Conservation (phyloP, 2,797 vertebrate species). For the Pachyuromys duprasi region DNA sequence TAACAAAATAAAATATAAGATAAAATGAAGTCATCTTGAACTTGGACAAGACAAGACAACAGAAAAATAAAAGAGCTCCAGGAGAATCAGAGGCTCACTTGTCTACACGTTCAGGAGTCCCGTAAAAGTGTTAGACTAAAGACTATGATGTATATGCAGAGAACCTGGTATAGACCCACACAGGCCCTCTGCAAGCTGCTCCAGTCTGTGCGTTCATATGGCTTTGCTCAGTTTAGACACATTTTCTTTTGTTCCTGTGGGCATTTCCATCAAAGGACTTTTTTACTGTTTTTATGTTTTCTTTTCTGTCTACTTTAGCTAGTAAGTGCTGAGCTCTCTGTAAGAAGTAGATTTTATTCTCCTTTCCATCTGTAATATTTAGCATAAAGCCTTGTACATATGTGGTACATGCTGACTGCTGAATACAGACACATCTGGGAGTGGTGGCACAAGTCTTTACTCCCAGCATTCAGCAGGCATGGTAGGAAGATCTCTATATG, state of each 20-base stretch:
- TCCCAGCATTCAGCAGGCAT: not conserved
- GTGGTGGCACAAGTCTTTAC: not conserved
- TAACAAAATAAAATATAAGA: too few relatives aligned
- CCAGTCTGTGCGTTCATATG: too few relatives aligned
- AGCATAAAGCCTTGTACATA: not conserved
- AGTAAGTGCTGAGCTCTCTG: not conserved
- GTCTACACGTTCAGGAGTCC: too few relatives aligned
- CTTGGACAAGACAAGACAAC: too few relatives aligned
- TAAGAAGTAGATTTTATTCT: slow-evolving; percentile 22
- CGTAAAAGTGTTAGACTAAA: too few relatives aligned
- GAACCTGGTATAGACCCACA: too few relatives aligned
- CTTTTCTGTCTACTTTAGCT: not conserved
- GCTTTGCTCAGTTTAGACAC: too few relatives aligned
- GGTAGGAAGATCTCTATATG: not conserved
- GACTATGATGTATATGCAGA: too few relatives aligned
- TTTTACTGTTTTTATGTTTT: slow-evolving; percentile 3
- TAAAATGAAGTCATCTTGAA: too few relatives aligned
- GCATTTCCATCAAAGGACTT: not conserved
- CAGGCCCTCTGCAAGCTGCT: too few relatives aligned
- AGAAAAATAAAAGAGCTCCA: too few relatives aligned
- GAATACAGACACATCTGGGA: not conserved
- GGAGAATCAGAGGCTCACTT: too few relatives aligned
- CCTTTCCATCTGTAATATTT: not conserved
- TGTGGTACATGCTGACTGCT: not conserved
- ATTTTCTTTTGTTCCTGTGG: not conserved